Evolutionary conservation across 2,113 vertebrate genomes (phyloP).

Genomic region (Alexandromys fortis): DNA sequence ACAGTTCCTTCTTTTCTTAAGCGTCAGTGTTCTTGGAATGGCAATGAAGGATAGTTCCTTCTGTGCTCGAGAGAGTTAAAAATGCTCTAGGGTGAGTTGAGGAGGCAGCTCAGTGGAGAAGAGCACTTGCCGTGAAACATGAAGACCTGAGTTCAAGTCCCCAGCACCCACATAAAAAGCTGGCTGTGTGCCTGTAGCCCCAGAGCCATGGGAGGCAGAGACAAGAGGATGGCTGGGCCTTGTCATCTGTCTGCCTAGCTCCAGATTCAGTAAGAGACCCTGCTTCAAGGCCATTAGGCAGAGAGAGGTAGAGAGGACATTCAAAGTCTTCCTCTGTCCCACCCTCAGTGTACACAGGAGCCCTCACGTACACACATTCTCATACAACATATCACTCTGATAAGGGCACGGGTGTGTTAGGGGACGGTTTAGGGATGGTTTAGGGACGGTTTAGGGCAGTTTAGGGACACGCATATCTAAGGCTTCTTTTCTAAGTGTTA

Average conservation of each 20-base stretch:
- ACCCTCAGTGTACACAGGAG: background rate
- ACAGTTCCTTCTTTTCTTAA: constrained; percentile 4
- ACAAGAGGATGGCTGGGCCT: background rate
- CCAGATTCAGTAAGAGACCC: too few relatives aligned
- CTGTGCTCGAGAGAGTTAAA: background rate
- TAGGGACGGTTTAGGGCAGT: background rate
- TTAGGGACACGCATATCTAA: background rate
- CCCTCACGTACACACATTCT: background rate
- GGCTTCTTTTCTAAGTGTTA: constrained; percentile 29
- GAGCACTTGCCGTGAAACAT: background rate
- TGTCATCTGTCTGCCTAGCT: background rate
- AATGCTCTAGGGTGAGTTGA: background rate
- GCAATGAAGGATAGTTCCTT: constrained; percentile 17
- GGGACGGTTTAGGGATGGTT: background rate
- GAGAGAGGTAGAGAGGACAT: too few relatives aligned
- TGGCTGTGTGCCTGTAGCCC: background rate
- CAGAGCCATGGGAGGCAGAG: background rate
- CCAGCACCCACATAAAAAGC: background rate
- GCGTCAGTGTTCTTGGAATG: constrained; percentile 39
- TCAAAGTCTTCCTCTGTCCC: background rate
- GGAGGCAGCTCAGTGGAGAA: too few relatives aligned
- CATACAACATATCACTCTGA: background rate
- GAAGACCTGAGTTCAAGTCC: background rate
- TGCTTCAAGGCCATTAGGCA: background rate
- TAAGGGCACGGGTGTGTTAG: background rate